Conservation (phyloP, 2,888 invertebrate genomes). For the Athrips mouffetella region DNA sequence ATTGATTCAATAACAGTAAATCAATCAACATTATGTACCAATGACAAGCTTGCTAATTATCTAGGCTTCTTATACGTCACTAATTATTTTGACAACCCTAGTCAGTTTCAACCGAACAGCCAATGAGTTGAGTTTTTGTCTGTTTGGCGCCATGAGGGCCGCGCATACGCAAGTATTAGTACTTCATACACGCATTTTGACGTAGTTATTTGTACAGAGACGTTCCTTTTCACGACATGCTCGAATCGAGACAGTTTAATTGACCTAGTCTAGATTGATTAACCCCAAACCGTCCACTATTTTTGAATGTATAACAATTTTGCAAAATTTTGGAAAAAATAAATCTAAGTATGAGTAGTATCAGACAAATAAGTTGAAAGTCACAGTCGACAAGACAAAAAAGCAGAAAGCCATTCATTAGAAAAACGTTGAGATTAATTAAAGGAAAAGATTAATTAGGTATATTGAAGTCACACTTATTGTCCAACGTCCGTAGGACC, state of each 20-base stretch:
- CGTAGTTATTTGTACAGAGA: no score
- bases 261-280: no score
- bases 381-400: neutral
- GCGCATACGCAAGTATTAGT: neutral
- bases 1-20: no score
- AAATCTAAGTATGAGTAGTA: no score
- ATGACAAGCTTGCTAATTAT: no score
- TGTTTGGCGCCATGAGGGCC: neutral
- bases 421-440: constrained; percentile 4
- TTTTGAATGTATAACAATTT: no score
- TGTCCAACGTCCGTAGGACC: neutral
- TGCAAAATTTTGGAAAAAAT: no score
- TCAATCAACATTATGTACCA: no score
- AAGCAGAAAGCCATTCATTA: constrained; percentile 3
- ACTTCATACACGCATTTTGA: neutral
- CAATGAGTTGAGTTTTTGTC: constrained; percentile 2
- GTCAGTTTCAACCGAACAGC: neutral
- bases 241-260: no score
- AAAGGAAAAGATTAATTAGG: constrained; percentile 10
- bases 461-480: neutral
- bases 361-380: neutral
- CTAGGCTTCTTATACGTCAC: no score
- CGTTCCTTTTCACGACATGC: no score
- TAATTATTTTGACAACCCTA: neutral
- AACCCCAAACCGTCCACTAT: no score